A percentile compares a stretch with the other conserved stretches of the same genome.
Evolutionary conservation across 2,113 vertebrate genomes (phyloP).

Genomic region (Tyrannus savana): DNA sequence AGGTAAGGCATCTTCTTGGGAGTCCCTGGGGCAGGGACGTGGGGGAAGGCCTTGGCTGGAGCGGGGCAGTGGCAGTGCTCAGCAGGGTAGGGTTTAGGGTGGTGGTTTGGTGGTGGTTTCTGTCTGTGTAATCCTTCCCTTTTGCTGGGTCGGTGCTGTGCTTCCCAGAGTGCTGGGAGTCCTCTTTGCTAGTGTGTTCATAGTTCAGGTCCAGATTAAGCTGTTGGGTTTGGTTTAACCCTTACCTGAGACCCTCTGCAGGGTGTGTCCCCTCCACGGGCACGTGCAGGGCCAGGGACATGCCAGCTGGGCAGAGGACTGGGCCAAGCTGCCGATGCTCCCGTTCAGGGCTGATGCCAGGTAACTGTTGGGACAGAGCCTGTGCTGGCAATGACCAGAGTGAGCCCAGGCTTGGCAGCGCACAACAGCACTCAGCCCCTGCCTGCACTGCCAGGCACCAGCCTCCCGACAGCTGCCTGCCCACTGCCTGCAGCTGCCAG

Average conservation of each 20-base stretch:
- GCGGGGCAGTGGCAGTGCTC: accelerated
- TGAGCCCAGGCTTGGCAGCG: neutral
- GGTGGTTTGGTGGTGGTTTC: accelerated
- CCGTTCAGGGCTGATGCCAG: neutral
- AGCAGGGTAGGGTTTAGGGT: neutral
- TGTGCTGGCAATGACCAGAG: accelerated
- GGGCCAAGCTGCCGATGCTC: neutral
- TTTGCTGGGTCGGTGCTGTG: accelerated
- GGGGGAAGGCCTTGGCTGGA: neutral
- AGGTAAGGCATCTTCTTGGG: conserved; percentile 65
- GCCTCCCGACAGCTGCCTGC: neutral
- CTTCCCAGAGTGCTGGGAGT: neutral
- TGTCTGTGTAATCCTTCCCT: neutral
- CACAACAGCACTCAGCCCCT: accelerated
- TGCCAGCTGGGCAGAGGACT: neutral
- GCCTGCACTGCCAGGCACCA: neutral
- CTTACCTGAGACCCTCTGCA: neutral
- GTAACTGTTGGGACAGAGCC: neutral
- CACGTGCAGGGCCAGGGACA: accelerated
- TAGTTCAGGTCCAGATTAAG: neutral
- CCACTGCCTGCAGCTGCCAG: accelerated
- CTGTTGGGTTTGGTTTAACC: neutral
- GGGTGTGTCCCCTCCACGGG: neutral
- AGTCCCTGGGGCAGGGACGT: accelerated
- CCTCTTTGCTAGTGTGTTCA: neutral